Base-by-base conservation (phyloP, 2,888 invertebrate genomes). In the Oeneis ivallda region DNA sequence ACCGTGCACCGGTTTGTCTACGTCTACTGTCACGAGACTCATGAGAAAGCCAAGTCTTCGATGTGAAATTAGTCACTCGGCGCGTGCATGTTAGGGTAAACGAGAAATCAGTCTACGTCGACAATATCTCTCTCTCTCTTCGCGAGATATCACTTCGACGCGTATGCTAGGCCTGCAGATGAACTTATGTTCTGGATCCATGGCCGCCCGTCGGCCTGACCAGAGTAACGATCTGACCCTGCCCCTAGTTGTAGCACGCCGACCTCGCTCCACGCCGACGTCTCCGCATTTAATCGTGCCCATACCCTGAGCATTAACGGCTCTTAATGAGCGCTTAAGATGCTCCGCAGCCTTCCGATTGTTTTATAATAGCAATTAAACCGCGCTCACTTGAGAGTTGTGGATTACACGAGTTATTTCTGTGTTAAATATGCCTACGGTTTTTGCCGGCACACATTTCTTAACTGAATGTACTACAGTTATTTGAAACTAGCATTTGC, bases 261-360 rank as follows among this genome's bases (percentile, higher is more conserved):
- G 37, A 37, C 37, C 37, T 7, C 52, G 32, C 39, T 1, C 17
- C 49, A 49, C 65, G 66, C 63, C 70, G 65, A 66, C 85, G 17
- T 84, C 85, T 85, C 84, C 84, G 79, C 57, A 64, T 57, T 26
- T 43, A 57, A 57, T 58, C 58, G 45, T 15, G 45, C 45, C 34
- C 45, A 32, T 32, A 49, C 26, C 26, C 78, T 79, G 78, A 74
- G 77, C 75, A 79, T 80, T 87, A 59, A 87, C 85, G 83, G 82
- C 73, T 72, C 82, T 86, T 88, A 89, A 88, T 88, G 89, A 87
- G 82, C 81, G 81, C 82, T 86, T 83, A 85, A 85, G 86, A 84
- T 83, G 85, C 34, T 59, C 5, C 76, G 74, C 79, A 79, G 50
- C 54, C 65, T 66, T 54, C 47, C 52, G 52, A 62, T 58, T 66